Conservation (phyloP, 2,797 vertebrate species). For the Scolopax bukidnonensis region DNA sequence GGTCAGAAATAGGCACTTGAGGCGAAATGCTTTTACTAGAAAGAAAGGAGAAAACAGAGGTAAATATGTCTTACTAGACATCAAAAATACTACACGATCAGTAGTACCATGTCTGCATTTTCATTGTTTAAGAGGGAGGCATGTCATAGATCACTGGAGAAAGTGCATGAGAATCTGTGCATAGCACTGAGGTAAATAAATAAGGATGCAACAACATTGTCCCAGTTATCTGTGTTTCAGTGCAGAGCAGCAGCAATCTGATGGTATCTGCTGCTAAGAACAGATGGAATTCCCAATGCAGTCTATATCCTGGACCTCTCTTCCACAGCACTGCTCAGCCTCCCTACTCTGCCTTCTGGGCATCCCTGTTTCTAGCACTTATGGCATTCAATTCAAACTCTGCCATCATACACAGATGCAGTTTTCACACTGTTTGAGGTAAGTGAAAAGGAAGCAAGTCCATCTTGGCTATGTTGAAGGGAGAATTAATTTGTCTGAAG, state of each 20-base stretch:
- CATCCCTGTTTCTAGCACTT: background rate
- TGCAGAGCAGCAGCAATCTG: background rate
- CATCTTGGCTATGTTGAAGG: background rate
- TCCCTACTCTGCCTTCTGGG: background rate
- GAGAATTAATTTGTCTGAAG: conserved; percentile 8
- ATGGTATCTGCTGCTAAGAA: conserved; percentile 2
- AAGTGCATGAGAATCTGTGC: background rate
- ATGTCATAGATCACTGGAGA: background rate
- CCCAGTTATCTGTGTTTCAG: background rate
- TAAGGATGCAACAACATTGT: background rate
- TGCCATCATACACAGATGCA: background rate
- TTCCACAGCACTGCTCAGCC: background rate
- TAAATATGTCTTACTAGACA: background rate
- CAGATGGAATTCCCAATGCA: conserved; percentile 46
- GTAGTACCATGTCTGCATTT: background rate
- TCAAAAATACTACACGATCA: background rate
- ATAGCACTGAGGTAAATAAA: background rate
- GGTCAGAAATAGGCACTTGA: conserved; percentile 50
- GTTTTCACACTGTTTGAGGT: background rate
- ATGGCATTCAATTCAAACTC: background rate
- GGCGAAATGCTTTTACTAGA: conserved; percentile 73
- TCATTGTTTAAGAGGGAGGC: background rate
- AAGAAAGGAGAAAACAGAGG: conserved; percentile 18
- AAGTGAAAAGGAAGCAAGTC: background rate
- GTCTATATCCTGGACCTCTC: background rate